Evolutionary conservation across 2,888 invertebrate species (phyloP).

Genomic region (Pseudanteris insignis): DNA sequence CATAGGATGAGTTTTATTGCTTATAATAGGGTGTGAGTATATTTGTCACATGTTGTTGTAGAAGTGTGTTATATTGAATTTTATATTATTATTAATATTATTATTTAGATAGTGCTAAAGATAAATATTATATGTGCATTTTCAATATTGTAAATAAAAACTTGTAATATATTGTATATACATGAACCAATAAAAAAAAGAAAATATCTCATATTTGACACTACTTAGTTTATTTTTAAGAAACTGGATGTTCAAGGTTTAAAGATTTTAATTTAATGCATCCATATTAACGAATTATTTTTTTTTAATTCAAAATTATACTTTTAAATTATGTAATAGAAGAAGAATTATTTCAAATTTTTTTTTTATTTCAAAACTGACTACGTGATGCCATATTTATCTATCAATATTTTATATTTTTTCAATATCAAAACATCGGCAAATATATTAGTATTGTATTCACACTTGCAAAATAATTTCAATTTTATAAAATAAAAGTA

Average conservation of each 20-base stretch:
- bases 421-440: no score
- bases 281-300: background rate
- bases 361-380: no score
- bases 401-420: no score
- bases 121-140: conserved; percentile 6
- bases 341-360: no score
- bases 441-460: no score
- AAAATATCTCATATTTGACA: conserved; percentile 2
- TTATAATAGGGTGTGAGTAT: conserved; percentile 7
- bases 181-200: conserved; percentile 14
- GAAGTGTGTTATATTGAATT: background rate
- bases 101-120: background rate
- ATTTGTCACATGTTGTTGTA: conserved; percentile 25
- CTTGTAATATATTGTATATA: conserved; percentile 36
- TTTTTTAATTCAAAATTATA: conserved; percentile 1
- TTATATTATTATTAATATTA: conserved; percentile 5
- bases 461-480: no score
- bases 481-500: no score
- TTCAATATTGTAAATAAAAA: conserved; percentile 35
- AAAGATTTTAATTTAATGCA: no score
- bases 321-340: no score
- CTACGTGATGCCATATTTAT: no score
- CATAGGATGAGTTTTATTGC: conserved; percentile 16
- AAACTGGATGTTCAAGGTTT: no score
- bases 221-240: no score